Conservation (phyloP, 2,888 invertebrate genomes). For the Cosmia trapezina region DNA sequence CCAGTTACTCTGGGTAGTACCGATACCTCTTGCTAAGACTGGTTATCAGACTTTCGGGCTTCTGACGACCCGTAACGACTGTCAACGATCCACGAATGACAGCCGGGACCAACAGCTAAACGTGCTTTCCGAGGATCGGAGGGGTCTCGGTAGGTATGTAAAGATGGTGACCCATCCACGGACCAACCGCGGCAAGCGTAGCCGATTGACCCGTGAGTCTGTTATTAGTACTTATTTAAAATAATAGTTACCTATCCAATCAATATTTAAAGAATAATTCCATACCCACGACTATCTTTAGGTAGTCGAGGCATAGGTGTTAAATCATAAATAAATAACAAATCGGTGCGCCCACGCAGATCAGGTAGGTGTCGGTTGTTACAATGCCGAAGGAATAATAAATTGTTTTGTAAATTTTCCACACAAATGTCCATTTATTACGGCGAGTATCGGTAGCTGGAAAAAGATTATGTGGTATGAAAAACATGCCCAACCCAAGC, state of each 20-base stretch:
- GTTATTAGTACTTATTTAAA: background rate
- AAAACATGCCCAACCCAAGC: background rate
- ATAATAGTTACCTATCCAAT: background rate
- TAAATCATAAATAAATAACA: constrained; percentile 50
- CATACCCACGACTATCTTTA: constrained; percentile 14
- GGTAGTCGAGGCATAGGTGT: constrained; percentile 35
- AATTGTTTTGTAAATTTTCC: constrained; percentile 48
- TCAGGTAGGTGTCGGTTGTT: constrained; percentile 38
- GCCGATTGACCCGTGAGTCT: no score
- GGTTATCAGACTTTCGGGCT: no score
- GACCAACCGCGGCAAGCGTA: no score
- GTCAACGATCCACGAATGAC: no score
- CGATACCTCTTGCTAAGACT: no score
- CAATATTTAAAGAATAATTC: constrained; percentile 23
- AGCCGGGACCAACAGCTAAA: no score
- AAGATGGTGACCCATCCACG: no score
- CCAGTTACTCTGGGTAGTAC: no score
- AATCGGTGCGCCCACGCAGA: constrained; percentile 58
- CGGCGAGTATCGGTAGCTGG: constrained; percentile 13
- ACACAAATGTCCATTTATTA: constrained; percentile 26
- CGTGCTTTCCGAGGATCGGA: no score
- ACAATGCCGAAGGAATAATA: constrained; percentile 46
- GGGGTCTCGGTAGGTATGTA: no score
- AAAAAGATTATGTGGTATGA: background rate
- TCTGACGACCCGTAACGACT: no score